phyloP scores from a whole-genome alignment of 2,113 vertebrate genomes.

The Malaclemys terrapin region DNA sequence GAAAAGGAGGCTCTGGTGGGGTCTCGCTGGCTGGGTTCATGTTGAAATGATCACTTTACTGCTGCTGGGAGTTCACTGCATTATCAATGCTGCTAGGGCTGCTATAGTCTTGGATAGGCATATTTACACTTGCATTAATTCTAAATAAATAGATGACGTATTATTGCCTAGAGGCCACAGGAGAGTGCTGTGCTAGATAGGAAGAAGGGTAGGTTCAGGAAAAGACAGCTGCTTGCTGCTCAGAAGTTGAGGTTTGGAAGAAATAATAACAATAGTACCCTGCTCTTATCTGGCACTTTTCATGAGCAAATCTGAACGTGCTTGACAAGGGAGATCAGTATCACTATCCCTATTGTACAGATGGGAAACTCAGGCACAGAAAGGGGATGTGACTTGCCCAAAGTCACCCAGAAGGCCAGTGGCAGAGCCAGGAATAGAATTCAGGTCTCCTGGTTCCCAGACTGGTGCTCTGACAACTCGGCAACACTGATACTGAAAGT shows the following conservation, averaged over 20 bases:
- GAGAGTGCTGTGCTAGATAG: neutral
- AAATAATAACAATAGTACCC: neutral
- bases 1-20: constrained; percentile 4
- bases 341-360: too few relatives aligned
- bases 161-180: neutral
- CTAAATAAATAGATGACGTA: constrained; percentile 39
- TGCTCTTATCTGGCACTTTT: too few relatives aligned
- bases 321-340: too few relatives aligned
- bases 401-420: too few relatives aligned
- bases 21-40: neutral
- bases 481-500: neutral
- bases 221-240: neutral
- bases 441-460: too few relatives aligned
- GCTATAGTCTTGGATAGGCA: neutral
- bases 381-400: too few relatives aligned
- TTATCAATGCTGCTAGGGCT: neutral
- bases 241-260: neutral
- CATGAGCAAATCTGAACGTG: too few relatives aligned
- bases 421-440: too few relatives aligned
- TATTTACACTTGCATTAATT: neutral
- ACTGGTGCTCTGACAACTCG: too few relatives aligned
- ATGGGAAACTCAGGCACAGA: too few relatives aligned
- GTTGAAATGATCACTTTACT: neutral
- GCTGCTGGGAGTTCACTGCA: neutral
- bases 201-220: neutral